Evolutionary conservation across 2,797 vertebrate species (phyloP).

Genomic region (Bradypus variegatus): DNA sequence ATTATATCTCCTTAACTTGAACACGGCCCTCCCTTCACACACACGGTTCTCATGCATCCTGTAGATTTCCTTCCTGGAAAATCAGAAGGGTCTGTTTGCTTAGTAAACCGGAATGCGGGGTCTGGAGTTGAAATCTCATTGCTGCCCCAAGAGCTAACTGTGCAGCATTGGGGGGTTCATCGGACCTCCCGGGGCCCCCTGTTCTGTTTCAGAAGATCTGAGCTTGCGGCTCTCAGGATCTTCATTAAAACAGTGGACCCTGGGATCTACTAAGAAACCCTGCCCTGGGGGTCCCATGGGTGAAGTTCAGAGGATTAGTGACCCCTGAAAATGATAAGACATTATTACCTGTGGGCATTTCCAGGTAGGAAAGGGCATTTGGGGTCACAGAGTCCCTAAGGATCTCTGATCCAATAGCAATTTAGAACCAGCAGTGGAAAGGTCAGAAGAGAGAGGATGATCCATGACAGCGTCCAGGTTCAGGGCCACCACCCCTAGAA

Average conservation of each 20-base stretch:
- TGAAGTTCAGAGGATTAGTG: neutral
- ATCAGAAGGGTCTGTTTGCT: neutral
- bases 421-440: neutral
- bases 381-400: too few relatives aligned
- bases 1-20: neutral
- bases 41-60: neutral
- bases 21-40: neutral
- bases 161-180: too few relatives aligned
- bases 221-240: neutral
- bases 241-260: neutral
- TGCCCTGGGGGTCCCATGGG: rapidly evolving
- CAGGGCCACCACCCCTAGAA: rapidly evolving
- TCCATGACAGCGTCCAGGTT: rapidly evolving
- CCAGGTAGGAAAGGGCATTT: neutral
- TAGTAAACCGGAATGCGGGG: neutral
- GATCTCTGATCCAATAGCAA: neutral
- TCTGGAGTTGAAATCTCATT: neutral
- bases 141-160: rapidly evolving
- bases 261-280: neutral
- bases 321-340: neutral
- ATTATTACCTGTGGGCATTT: neutral
- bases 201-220: neutral
- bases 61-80: neutral
- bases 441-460: neutral
- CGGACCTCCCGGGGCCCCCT: too few relatives aligned